Percentiles rank a stretch among this genome's conserved stretches.
phyloP scores from a whole-genome alignment of 2,797 vertebrate species.

The Thaleichthys pacificus region DNA sequence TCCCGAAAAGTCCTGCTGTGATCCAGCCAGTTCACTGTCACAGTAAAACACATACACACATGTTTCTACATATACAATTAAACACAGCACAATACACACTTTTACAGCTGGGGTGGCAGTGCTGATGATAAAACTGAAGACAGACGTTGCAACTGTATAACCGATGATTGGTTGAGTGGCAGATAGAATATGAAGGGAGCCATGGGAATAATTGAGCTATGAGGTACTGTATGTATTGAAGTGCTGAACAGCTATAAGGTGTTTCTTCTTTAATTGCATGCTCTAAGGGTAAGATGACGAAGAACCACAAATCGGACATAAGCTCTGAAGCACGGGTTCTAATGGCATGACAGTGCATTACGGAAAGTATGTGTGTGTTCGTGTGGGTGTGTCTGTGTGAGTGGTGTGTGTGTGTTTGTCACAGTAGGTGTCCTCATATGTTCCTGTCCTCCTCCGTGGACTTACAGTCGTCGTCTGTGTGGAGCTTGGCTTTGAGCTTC shows the following conservation, averaged over 20 bases:
- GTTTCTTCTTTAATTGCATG: conserved; percentile 22
- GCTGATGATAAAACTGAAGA: background rate
- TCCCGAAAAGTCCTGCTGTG: conserved; percentile 97
- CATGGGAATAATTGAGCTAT: no score
- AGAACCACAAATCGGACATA: conserved; percentile 34
- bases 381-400: no score
- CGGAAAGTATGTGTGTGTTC: no score
- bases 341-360: conserved; percentile 11
- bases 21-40: conserved; percentile 96
- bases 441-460: conserved; percentile 26
- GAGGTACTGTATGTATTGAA: no score
- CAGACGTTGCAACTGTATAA: background rate
- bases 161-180: no score
- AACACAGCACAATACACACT: conserved; percentile 26
- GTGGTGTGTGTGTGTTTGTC: no score
- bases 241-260: no score
- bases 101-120: background rate
- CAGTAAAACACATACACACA: conserved; percentile 37
- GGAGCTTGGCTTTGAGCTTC: conserved; percentile 97
- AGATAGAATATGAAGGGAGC: no score
- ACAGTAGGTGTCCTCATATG: no score
- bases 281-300: conserved; percentile 38
- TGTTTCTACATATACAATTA: conserved; percentile 29
- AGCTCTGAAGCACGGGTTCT: conserved; percentile 32
- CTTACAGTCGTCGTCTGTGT: conserved; percentile 97